A percentile compares a stretch with the other conserved stretches of the same genome.
Conservation (phyloP, 2,113 vertebrate genomes). For the Tragelaphus scriptus region DNA sequence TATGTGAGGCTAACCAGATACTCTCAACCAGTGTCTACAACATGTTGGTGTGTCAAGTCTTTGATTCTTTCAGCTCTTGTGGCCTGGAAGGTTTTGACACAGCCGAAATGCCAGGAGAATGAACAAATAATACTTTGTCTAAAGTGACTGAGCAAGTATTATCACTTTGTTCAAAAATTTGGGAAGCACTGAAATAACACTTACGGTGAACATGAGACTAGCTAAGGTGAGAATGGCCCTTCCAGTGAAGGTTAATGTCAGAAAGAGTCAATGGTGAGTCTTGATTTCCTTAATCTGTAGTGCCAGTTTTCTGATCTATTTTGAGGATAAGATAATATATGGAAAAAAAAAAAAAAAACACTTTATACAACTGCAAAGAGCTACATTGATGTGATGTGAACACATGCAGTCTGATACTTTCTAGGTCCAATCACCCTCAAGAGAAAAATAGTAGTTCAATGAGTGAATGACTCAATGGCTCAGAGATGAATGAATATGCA, state of each 20-base stretch:
- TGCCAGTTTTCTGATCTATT: background rate
- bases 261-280: background rate
- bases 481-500: background rate
- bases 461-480: background rate
- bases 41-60: rapidly evolving
- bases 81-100: background rate
- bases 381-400: background rate
- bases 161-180: background rate
- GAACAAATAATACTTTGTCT: background rate
- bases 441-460: background rate
- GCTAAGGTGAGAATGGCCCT: background rate
- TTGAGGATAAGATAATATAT: background rate
- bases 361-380: background rate
- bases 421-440: background rate
- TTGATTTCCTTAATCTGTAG: background rate
- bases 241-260: background rate
- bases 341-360: background rate
- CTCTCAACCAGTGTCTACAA: background rate
- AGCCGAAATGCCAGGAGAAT: background rate
- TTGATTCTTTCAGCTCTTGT: background rate
- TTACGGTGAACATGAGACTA: background rate
- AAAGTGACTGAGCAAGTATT: background rate
- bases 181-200: background rate
- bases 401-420: background rate
- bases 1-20: background rate